Evolutionary conservation across 2,888 invertebrate species (phyloP), one percentile per base, ranked within the genome.

Genomic region (Stegophylla sp.): DNA sequence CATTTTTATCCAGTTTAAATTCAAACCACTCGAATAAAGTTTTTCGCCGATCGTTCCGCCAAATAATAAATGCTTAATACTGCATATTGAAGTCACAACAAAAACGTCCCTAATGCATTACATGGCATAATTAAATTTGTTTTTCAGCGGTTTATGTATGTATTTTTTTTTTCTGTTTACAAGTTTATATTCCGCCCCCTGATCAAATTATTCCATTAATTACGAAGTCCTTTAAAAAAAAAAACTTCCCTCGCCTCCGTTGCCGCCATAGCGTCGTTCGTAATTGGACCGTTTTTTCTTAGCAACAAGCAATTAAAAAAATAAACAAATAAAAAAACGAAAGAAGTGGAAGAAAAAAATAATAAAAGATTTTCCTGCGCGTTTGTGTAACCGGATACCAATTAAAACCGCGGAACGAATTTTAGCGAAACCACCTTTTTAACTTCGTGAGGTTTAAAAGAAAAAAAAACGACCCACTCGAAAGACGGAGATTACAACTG

Each of bases 171-270:
- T 51, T 63, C 48, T 71, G 79, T 71, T 79, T 63, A 71, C 79
- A 63, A 71, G 79, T 79, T 77, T 53, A 76, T 76, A 66, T 56
- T 53, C 77, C 43, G 43, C 76, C 67, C 69, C 51, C 41, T 51
- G 48, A 79, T 71, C 61, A 51, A 79, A 79, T 79, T 79, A 79
- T 79, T 79, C 61, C 79, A 79, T 79, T 79, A 79, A 79, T 79
- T 79, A 79, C 79, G 20, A 63, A 79, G 48, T 79, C 45, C 61
- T 79, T 71, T 41, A 61, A 51, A 48, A 48, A 66, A 15, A 74
- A 74, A 41, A 43, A 59, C 34, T 34, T 53, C 53, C 59, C 45
- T 61, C 51, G 28, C 34, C 41, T 9, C 75, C 41, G 10, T 10
- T 1, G 51, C 51, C 56, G 41, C 63, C 66, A 53, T 74, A 48